phyloP scores from a whole-genome alignment of 2,113 vertebrate species.

The Rhynchomys soricoides region DNA sequence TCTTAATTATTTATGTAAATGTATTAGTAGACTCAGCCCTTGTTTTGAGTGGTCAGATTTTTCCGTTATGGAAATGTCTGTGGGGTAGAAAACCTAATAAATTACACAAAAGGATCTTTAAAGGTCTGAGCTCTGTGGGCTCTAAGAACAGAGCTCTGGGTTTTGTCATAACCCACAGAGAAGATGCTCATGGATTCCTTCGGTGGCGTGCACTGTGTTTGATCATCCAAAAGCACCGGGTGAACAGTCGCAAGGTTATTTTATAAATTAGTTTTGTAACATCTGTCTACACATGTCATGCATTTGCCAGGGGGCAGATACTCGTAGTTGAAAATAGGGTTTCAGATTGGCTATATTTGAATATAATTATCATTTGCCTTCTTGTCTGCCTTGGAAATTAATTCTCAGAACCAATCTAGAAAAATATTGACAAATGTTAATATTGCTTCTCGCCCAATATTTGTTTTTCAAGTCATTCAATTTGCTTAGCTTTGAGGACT shows the following conservation, averaged over 20 bases:
- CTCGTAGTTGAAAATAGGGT: neutral
- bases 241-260: neutral
- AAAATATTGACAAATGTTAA: neutral
- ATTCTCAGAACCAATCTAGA: conserved; percentile 26
- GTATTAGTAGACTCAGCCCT: conserved; percentile 73
- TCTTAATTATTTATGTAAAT: conserved; percentile 93
- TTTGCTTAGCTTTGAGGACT: neutral
- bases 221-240: neutral
- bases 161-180: neutral
- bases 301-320: neutral
- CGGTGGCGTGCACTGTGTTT: neutral
- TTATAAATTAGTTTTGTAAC: conserved; percentile 17
- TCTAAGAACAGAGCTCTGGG: conserved; percentile 60
- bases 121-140: conserved; percentile 41
- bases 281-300: neutral
- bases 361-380: conserved; percentile 31
- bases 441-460: neutral
- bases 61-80: conserved; percentile 68
- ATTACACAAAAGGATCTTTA: conserved; percentile 79
- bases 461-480: neutral
- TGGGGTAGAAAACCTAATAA: conserved; percentile 75
- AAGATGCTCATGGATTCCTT: conserved; percentile 52
- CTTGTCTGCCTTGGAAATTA: conserved; percentile 39
- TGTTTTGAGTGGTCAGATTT: conserved; percentile 73
- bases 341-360: conserved; percentile 47